Conservation (phyloP, 2,797 vertebrate species). For the Pelochelys cantorii region DNA sequence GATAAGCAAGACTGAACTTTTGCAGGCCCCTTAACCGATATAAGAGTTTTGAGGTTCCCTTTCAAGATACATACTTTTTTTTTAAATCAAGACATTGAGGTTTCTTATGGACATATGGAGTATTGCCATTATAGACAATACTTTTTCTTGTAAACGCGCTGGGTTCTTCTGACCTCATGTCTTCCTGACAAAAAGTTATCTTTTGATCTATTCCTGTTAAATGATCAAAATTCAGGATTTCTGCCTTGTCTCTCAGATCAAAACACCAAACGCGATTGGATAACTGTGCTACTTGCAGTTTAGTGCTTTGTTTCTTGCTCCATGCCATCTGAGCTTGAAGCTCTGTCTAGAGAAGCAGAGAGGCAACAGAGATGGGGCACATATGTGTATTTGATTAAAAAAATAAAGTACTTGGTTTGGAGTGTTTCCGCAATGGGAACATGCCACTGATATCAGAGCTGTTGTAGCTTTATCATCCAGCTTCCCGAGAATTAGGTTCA, state of each 20-base stretch:
- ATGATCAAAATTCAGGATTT: conserved; percentile 21
- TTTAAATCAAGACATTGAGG: conserved; percentile 42
- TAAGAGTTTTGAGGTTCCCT: conserved; percentile 30
- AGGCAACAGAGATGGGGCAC: background rate
- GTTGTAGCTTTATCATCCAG: background rate
- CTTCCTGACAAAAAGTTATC: conserved; percentile 54
- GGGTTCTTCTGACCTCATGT: conserved; percentile 55
- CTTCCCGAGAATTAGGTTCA: background rate
- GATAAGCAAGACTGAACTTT: conserved; percentile 16
- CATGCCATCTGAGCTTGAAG: conserved; percentile 63
- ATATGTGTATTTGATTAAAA: background rate
- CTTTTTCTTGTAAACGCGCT: background rate
- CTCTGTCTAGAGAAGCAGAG: conserved; percentile 28
- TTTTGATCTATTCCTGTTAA: conserved; percentile 46
- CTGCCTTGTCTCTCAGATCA: conserved; percentile 24
- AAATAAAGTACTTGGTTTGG: background rate
- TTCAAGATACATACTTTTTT: conserved; percentile 56
- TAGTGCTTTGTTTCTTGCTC: background rate
- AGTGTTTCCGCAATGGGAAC: background rate
- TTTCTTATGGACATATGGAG: conserved; percentile 43
- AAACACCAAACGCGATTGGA: conserved; percentile 3
- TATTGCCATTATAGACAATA: background rate
- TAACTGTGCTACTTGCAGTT: background rate
- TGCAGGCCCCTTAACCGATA: conserved; percentile 51
- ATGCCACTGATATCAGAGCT: background rate